Evolutionary conservation across 2,113 vertebrate genomes (phyloP), one percentile per base, ranked within the genome.

Genomic region (Nannobrachium achirus): DNA sequence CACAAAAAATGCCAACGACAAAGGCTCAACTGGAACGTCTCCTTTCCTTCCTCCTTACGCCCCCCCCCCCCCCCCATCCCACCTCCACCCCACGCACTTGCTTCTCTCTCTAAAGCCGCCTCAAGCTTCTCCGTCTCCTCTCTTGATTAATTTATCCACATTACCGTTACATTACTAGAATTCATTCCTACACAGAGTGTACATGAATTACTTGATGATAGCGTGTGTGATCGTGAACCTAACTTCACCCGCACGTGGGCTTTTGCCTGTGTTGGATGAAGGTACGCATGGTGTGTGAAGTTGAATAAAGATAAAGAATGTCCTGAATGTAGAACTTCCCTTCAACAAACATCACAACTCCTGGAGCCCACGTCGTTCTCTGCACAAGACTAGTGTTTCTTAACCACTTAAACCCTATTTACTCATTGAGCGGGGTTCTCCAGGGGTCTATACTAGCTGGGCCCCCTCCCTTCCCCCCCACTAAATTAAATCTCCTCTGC

Each of bases 21-120:
- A 78, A 76, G 53, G 46, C 59, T 73, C 39, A 53, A 15, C 63
- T 70, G 67, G 6, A 58, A 70, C 63, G 56, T 69, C 76, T 61
- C 53, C 76, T 15, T 50, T 42, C 49, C 14, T 39, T 53, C 7
- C 19, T 9, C 33, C 48, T 71, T 57, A 44, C 16, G 11, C 57
- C 13, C 57, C 13, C 16, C 4, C 18, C 19, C n/a, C 10, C 41
- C 13, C 50, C 44, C 41, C 19, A 11, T 59, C 41, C 7, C 58
- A 51, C 20, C n/a, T n/a, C n/a, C n/a, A n/a, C n/a, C n/a, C n/a
- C n/a, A n/a, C n/a, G n/a, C n/a, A n/a, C n/a, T n/a, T n/a, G n/a
- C n/a, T n/a, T 40, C 40, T 25, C 56, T 63, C 20, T 58, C 7
- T 18, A 3, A 33, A 33, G 6, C 25, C 25, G 25, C 25, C 25